These are phyloP conservation scores for Ophion slaviceki DNA, from an alignment of 2,888 invertebrate genomes.

Conservation along the genomic window DNA sequence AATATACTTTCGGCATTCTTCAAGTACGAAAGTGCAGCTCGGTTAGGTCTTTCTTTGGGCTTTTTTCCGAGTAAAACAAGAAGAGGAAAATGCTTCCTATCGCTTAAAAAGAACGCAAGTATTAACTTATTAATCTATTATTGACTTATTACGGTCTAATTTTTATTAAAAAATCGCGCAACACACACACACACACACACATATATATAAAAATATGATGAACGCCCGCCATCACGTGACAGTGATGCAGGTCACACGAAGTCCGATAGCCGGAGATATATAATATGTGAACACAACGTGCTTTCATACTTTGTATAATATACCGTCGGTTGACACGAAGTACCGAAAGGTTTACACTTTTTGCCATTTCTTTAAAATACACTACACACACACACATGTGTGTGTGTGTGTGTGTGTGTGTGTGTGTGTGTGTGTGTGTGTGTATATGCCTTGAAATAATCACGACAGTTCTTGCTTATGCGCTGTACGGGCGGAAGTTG, in stretches of 20 bases:
- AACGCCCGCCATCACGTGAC: conserved; percentile 1
- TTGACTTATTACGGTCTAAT: no score
- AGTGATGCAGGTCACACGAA: conserved; percentile 7
- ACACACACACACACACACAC: neutral
- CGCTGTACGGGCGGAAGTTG: neutral
- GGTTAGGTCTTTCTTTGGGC: no score
- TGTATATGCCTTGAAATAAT: neutral
- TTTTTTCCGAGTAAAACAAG: neutral
- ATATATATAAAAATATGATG: neutral
- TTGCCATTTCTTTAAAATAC: neutral
- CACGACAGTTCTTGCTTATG: neutral
- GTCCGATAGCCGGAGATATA: conserved; percentile 45
- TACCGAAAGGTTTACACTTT: conserved; percentile 6
- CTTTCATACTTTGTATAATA: conserved; percentile 52
- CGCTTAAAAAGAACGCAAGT: neutral
- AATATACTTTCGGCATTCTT: neutral
- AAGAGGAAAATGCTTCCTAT: neutral
- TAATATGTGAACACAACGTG: conserved; percentile 41
- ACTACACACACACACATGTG: no score
- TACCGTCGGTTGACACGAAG: conserved; percentile 73
- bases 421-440: no score
- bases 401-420: neutral
- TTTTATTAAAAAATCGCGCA: no score
- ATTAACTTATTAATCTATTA: neutral
- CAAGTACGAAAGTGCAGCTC: no score